phyloP scores from a whole-genome alignment of 1,140 invertebrate genomes.

The Hypothenemus hampei region DNA sequence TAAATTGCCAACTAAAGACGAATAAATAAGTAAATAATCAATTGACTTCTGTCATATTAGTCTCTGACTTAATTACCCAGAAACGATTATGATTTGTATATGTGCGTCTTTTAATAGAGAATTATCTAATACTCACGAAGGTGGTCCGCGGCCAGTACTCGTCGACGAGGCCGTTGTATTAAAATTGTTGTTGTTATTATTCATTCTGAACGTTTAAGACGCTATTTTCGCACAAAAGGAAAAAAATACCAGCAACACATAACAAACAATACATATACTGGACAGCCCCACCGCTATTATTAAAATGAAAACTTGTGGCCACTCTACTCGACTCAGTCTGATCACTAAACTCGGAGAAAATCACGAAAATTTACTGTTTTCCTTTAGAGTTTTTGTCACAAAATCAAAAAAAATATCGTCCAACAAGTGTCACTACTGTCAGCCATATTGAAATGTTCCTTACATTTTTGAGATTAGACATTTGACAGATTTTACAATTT shows the following conservation, averaged over 20 bases:
- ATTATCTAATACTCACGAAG: slow-evolving; percentile 20
- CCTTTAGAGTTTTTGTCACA: slow-evolving; percentile 10
- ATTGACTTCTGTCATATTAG: slow-evolving; percentile 8
- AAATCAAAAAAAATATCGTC: slow-evolving; percentile 16
- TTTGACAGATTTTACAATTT: too few species aligned
- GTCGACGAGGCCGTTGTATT: slow-evolving; percentile 9
- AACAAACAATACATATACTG: neutral
- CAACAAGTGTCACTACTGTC: slow-evolving; percentile 18
- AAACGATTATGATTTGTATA: neutral
- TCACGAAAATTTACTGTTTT: slow-evolving; percentile 14
- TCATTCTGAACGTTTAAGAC: slow-evolving; percentile 10
- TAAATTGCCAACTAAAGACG: too few species aligned
- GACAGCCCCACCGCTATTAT: neutral
- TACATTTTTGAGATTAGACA: too few species aligned
- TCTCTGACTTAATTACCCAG: slow-evolving; percentile 6
- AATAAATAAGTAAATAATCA: too few species aligned
- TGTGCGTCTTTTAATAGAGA: slow-evolving; percentile 13
- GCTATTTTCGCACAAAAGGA: slow-evolving; percentile 3
- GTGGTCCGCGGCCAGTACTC: too few species aligned
- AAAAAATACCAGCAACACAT: neutral
- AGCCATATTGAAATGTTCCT: slow-evolving; percentile 9
- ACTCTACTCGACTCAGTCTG: neutral
- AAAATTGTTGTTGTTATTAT: slow-evolving; percentile 13
- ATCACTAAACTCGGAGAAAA: neutral
- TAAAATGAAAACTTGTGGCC: neutral